Conservation (phyloP, 2,113 vertebrate species). For the Setophaga kirtlandii region DNA sequence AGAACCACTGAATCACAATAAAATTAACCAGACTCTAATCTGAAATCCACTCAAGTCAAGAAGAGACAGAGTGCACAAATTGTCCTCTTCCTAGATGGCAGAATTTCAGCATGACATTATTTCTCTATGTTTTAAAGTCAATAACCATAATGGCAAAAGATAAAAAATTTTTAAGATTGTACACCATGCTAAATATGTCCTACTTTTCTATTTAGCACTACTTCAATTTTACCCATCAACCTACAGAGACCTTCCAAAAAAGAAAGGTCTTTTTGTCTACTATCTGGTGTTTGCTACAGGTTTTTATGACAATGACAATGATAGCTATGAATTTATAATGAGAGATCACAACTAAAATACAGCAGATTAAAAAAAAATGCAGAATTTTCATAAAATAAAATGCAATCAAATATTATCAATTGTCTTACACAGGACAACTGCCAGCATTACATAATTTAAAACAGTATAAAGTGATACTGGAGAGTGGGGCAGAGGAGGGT, state of each 20-base stretch:
- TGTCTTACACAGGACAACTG: neutral
- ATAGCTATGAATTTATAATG: neutral
- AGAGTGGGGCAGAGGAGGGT: accelerated
- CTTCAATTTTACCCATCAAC: neutral
- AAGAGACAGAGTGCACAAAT: neutral
- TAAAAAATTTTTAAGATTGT: neutral
- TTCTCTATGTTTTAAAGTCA: neutral
- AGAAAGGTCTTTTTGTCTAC: neutral
- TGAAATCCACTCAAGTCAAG: neutral
- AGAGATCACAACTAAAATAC: neutral
- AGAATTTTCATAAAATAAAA: neutral
- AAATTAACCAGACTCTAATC: neutral
- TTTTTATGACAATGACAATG: neutral
- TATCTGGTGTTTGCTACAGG: neutral
- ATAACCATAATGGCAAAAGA: neutral
- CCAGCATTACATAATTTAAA: neutral
- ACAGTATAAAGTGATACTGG: neutral
- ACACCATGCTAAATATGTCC: neutral
- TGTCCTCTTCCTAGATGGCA: neutral
- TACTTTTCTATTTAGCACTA: neutral
- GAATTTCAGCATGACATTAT: neutral
- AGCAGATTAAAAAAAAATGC: neutral
- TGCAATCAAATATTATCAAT: neutral
- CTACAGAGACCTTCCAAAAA: neutral
- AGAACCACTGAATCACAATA: neutral